These are phyloP conservation scores for Musca vetustissima DNA, from an alignment of 1,140 invertebrate genomes.

Conservation along the genomic window DNA sequence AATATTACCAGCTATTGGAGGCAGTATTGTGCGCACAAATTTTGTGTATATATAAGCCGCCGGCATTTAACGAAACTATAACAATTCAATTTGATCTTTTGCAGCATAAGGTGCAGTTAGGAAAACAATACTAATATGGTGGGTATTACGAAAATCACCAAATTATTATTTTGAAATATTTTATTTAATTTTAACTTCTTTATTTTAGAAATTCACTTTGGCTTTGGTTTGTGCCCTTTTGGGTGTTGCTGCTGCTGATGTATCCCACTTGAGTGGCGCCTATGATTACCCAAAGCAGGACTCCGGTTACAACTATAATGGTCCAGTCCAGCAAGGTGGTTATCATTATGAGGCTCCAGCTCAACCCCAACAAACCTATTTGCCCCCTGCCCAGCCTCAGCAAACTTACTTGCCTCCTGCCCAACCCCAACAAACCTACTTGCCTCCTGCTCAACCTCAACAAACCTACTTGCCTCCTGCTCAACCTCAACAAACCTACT, in stretches of 20 bases:
- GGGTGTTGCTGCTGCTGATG: slow-evolving; percentile 26
- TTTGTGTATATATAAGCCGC: not conserved
- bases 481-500: not conserved
- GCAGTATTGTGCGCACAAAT: too few species aligned
- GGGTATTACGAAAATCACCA: not conserved
- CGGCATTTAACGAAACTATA: not conserved
- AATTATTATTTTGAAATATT: too few species aligned
- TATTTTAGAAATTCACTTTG: slow-evolving; percentile 18
- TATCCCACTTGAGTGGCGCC: slow-evolving; percentile 19
- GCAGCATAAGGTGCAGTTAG: not conserved
- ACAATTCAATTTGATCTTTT: slow-evolving; percentile 9
- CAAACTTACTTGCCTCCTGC: slow-evolving; percentile 19
- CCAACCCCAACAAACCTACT: slow-evolving; percentile 16
- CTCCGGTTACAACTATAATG: not conserved
- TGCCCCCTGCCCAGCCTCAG: slow-evolving; percentile 15
- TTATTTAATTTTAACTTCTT: not conserved
- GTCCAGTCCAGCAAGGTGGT: not conserved
- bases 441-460: slow-evolving; percentile 9
- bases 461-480: slow-evolving; percentile 9
- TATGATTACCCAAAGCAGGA: slow-evolving; percentile 9
- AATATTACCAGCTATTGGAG: too few species aligned
- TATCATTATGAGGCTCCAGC: slow-evolving; percentile 12
- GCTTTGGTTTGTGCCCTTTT: slow-evolving; percentile 19
- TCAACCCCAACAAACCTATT: slow-evolving; percentile 3
- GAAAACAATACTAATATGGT: slow-evolving; percentile 6